phyloP scores from a whole-genome alignment of 2,888 invertebrate species.

The Cotesia congregata region DNA sequence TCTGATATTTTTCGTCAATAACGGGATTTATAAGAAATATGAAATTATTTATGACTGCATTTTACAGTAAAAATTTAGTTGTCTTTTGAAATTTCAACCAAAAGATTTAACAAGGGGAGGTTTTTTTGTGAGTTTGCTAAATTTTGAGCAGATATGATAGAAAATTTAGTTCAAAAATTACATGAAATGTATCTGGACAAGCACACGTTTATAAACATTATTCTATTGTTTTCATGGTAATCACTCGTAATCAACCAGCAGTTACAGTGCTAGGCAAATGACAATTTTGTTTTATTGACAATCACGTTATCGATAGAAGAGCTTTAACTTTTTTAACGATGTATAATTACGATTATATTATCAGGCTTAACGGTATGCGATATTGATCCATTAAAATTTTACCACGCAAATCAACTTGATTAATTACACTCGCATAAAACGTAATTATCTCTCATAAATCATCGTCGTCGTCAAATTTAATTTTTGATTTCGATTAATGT shows the following conservation, averaged over 20 bases:
- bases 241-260: not conserved
- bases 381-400: not conserved
- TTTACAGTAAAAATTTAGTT: no score
- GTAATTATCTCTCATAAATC: not conserved
- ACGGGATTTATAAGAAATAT: no score
- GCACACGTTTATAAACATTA: not conserved
- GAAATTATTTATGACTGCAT: no score
- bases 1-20: no score
- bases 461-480: not conserved
- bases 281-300: not conserved
- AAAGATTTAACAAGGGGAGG: no score
- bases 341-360: not conserved
- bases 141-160: no score
- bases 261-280: not conserved
- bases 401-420: not conserved
- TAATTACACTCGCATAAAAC: not conserved
- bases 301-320: not conserved
- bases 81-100: no score
- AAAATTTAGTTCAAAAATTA: no score
- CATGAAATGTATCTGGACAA: no score
- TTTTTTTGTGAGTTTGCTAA: no score
- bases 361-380: not conserved
- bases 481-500: not conserved
- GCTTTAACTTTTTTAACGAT: not conserved
- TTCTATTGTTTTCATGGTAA: not conserved